Base-by-base conservation (phyloP, 2,113 vertebrate species). In the Odobenus rosmarus region DNA sequence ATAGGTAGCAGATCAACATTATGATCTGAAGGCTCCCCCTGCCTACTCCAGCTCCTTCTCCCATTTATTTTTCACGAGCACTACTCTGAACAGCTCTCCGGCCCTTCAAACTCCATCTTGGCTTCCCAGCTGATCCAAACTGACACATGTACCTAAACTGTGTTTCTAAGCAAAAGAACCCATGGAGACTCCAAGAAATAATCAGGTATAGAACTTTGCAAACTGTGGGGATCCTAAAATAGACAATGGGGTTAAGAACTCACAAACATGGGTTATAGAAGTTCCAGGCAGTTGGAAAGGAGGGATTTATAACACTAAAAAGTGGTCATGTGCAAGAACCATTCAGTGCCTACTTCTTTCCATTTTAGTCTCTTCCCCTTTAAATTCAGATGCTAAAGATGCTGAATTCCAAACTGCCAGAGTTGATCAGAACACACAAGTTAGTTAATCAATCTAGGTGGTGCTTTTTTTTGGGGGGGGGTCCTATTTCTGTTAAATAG, bases 321-420 rank as follows among this genome's bases (percentile, higher is more conserved):
- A 67, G 16, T 36, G 0, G 2, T 59, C 39, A 46, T 14, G 21
- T 80, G 67, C 21, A 74, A 92, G 51, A 88, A 21, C 19, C 39
- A 59, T 76, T 77, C 36, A 42, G 11, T 81, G 46, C n/a, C 18
- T 83, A 81, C 8, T 46, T 81, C 79, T 85, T 87, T 36, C 12
- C 33, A 28, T 96, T 87, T 33, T 57, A 76, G 23, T 77, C 24
- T 13, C 57, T 92, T 67, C 42, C 42, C 13, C 33, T 90, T 87
- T 46, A 96, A 67, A 86, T 77, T 33, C 7, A 80, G 64, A 74
- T 76, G 12, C 72, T 72, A 61, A 95, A 81, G 57, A 19, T 81
- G n/a, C 80, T 82, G 4, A 13, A 42, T 92, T 97, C 53, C 77
- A 96, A 96, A 89, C 39, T 72, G 39, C 39, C 69, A 92, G 53